These are phyloP conservation scores for Tadarida brasiliensis DNA, from an alignment of 2,797 vertebrate genomes.

Conservation along the genomic window DNA sequence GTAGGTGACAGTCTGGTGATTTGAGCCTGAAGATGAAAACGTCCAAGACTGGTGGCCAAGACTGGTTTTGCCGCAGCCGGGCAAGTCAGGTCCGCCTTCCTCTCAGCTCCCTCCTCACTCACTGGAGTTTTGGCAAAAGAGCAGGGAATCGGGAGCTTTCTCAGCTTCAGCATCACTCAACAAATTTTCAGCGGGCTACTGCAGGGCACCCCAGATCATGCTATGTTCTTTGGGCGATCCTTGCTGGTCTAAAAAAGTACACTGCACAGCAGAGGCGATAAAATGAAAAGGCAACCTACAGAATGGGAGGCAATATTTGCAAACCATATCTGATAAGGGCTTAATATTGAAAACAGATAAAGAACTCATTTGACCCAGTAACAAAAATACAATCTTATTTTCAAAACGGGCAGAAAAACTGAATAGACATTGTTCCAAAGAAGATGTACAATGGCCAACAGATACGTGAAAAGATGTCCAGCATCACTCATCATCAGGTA, in stretches of 20 bases:
- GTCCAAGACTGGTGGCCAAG: not conserved
- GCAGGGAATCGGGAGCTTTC: not conserved
- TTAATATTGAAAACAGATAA: not conserved
- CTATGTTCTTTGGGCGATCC: not conserved
- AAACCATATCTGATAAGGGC: not conserved
- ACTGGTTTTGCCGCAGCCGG: accelerated
- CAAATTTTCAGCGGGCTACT: not conserved
- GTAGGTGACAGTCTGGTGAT: not conserved
- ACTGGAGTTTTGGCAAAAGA: not conserved
- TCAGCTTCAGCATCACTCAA: not conserved
- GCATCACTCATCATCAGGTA: not conserved
- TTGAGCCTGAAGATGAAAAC: not conserved
- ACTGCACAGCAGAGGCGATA: not conserved
- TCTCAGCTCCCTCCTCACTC: not conserved
- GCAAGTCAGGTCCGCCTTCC: not conserved
- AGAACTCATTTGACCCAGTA: not conserved
- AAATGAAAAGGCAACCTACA: not conserved
- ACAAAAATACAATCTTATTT: not conserved
- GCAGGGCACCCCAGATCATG: accelerated
- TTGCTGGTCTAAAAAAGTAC: not conserved
- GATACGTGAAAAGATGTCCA: not conserved
- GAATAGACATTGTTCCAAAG: not conserved
- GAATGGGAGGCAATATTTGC: not conserved
- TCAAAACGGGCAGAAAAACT: not conserved
- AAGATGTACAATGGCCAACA: not conserved